These are phyloP conservation scores for Pocillopora meandrina DNA, from an alignment of 92 coral and sea anemone genomes.

Conservation along the genomic window DNA sequence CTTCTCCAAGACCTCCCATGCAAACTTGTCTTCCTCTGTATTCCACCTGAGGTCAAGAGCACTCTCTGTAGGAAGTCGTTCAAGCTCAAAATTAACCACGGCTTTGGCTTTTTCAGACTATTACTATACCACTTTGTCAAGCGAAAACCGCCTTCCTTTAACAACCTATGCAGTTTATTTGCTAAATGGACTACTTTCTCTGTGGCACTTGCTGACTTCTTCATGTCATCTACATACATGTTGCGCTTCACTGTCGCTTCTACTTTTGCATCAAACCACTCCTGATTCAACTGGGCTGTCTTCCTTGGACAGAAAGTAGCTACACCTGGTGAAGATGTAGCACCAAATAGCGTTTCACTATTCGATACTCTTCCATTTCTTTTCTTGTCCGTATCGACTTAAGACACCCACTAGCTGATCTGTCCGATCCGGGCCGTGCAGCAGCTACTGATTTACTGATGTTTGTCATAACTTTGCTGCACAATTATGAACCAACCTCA, in stretches of 20 bases:
- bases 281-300: background rate
- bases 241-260: background rate
- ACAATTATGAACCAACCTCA: background rate
- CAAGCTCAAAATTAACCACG: too few species aligned
- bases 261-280: too few species aligned
- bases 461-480: background rate
- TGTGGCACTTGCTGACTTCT: background rate
- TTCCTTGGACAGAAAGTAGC: background rate
- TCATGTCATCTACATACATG: background rate
- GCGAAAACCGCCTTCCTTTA: too few species aligned
- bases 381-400: background rate
- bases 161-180: background rate
- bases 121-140: too few species aligned
- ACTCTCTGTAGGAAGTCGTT: too few species aligned
- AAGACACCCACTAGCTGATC: background rate
- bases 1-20: too few species aligned
- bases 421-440: background rate
- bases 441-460: background rate
- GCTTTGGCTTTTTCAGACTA: too few species aligned
- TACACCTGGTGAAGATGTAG: background rate
- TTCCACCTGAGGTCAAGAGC: too few species aligned
- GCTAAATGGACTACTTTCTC: background rate
- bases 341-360: background rate
- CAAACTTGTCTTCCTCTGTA: too few species aligned
- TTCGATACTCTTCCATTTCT: background rate